These are phyloP conservation scores for Struthidea cinerea DNA, from an alignment of 2,113 vertebrate species.

Conservation along the genomic window DNA sequence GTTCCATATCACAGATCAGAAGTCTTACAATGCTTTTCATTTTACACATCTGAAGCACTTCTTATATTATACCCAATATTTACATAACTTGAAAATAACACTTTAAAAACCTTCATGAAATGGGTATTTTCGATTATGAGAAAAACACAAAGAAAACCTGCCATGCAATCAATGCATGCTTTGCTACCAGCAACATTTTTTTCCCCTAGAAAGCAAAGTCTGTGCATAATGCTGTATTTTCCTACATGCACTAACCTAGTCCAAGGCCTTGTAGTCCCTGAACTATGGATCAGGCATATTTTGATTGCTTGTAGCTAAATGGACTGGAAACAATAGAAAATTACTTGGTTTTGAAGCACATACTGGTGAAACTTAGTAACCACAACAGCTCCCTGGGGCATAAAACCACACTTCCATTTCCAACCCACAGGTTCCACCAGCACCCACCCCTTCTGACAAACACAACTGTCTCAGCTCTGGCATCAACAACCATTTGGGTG, in stretches of 20 bases:
- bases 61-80: background rate
- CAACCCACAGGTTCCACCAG: background rate
- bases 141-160: background rate
- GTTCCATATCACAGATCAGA: background rate
- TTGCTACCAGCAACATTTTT: background rate
- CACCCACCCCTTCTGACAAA: background rate
- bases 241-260: background rate
- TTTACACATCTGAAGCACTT: background rate
- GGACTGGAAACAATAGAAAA: background rate
- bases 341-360: background rate
- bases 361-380: background rate
- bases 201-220: background rate
- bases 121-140: background rate
- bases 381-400: background rate
- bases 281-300: background rate
- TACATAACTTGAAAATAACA: background rate
- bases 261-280: background rate
- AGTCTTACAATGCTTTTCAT: background rate
- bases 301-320: background rate
- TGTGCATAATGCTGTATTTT: accelerated
- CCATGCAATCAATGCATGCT: background rate
- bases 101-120: background rate
- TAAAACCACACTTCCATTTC: background rate
- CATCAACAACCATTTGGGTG: background rate
- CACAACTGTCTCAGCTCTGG: background rate